Evolutionary conservation across 1,140 invertebrate species (phyloP), one percentile per base, ranked within the genome.

Genomic region (Dendrolimus punctatus): DNA sequence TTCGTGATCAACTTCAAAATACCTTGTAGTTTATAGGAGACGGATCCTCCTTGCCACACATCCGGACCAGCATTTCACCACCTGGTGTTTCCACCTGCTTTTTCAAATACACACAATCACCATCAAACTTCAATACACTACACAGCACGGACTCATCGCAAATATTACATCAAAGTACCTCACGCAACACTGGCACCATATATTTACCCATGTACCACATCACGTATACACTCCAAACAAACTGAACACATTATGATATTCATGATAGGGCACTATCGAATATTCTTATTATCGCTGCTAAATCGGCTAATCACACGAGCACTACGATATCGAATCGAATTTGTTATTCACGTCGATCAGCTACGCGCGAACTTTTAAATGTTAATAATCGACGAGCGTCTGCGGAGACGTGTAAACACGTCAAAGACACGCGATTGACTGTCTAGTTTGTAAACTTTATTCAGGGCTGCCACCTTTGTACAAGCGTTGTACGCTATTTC

Each of bases 11-110:
- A 23, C 23, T 2, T 23, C 3, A 23, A n/a, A 23, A 23, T 66
- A 70, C 69, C 65, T 68, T 70, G 49, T 55, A 55, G 42, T 67
- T 64, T 23, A 68, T 38, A 38, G 65, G 53, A 40, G 60, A 43
- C 36, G 51, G 46, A 7, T 69, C 67, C 56, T 75, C 62, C 48
- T 65, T 68, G 8, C 61, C 64, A 49, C 67, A 73, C 67, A 66
- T 70, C 44, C 62, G 61, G 2, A 61, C 59, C 60, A 68, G 50
- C 67, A 70, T 70, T 46, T 47, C 60, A 66, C 63, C 50, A 57
- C 45, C 36, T 23, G 38, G 49, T 49, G 39, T 49, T n/a, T 52
- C 56, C 46, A 55, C 58, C 57, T 58, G 58, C 62, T 67, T 61
- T 40, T 46, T 55, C 57, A 58, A 58, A 39, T n/a, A 45, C 46